Evolutionary conservation across 2,113 vertebrate genomes (phyloP).

Genomic region (Panurus biarmicus): DNA sequence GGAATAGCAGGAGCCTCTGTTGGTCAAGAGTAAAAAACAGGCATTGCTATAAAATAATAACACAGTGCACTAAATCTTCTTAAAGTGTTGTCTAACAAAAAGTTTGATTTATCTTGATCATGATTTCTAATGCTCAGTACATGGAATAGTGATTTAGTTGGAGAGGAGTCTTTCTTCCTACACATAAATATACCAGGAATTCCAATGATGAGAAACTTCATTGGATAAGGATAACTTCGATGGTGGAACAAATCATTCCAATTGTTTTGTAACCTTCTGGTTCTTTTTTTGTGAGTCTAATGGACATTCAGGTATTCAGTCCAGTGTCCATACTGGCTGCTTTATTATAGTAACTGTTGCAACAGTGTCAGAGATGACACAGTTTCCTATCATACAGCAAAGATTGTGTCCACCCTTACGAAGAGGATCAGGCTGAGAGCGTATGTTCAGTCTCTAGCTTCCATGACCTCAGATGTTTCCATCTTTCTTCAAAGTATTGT

Average conservation of each 20-base stretch:
- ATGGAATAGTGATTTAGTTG: neutral
- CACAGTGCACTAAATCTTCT: neutral
- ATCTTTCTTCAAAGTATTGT: neutral
- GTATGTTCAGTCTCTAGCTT: neutral
- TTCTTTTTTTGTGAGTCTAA: neutral
- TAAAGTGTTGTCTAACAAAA: neutral
- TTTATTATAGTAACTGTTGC: neutral
- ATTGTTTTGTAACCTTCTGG: neutral
- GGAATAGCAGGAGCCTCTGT: neutral
- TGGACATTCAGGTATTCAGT: neutral
- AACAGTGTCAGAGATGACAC: neutral
- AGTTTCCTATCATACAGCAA: neutral
- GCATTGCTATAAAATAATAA: neutral
- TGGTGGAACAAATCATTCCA: neutral
- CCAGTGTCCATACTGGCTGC: neutral
- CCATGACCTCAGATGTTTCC: neutral
- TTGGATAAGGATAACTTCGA: neutral
- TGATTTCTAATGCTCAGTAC: neutral
- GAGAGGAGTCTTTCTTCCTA: neutral
- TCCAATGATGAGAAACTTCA: neutral
- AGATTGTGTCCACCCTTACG: neutral
- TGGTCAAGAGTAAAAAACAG: neutral
- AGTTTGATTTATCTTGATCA: neutral
- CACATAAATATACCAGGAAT: neutral
- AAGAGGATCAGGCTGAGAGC: constrained; percentile 4